Evolutionary conservation across 2,888 invertebrate species (phyloP).

Genomic region (Acronicta leporina): DNA sequence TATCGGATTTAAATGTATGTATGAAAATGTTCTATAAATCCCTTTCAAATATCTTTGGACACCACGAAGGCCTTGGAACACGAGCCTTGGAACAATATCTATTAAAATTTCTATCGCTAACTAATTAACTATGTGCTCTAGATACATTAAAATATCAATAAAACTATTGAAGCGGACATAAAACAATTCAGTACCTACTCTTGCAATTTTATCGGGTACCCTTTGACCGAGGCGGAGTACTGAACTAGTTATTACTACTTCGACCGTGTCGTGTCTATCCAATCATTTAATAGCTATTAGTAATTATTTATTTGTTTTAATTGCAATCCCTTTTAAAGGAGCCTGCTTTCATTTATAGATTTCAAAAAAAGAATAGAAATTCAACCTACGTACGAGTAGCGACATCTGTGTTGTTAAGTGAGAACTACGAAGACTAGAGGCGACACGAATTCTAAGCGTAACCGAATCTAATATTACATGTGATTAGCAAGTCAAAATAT

Average conservation of each 20-base stretch:
- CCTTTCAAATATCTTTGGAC: no score
- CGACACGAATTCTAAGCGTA: neutral
- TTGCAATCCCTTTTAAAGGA: neutral
- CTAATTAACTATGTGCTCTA: neutral
- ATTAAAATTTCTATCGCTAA: neutral
- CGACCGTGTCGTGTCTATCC: conserved; percentile 15
- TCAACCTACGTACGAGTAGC: neutral
- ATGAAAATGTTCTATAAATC: no score
- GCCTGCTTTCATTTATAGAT: neutral
- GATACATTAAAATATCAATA: conserved; percentile 34
- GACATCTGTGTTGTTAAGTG: neutral
- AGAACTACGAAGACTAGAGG: neutral
- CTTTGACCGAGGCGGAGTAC: conserved; percentile 50
- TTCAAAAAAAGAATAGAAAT: neutral
- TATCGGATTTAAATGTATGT: no score
- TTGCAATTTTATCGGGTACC: conserved; percentile 39
- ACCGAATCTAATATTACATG: no score
- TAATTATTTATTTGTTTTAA: neutral
- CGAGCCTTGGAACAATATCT: no score
- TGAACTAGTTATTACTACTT: conserved; percentile 50
- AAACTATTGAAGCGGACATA: conserved; percentile 32
- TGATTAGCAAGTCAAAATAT: no score
- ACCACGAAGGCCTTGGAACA: no score
- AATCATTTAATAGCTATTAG: conserved; percentile 16
- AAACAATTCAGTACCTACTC: conserved; percentile 31